Percentiles rank a stretch among this genome's conserved stretches.
Conservation (phyloP, 2,797 vertebrate species). For the Enteromius mattozi region DNA sequence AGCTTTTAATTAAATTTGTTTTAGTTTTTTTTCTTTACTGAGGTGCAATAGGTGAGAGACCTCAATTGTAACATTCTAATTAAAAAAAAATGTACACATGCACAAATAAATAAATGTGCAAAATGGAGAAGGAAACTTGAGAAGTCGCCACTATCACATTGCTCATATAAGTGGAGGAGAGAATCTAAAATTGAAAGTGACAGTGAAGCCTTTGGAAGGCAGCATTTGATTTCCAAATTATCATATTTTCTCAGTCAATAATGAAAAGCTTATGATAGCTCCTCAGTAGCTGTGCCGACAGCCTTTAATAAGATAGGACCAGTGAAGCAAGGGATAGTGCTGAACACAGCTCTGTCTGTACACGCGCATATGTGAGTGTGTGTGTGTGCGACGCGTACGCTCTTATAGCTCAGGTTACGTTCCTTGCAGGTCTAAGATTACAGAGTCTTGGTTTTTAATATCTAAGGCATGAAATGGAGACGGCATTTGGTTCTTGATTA, state of each 20-base stretch:
- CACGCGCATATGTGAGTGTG: slow-evolving; percentile 5
- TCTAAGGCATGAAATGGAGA: slow-evolving; percentile 53
- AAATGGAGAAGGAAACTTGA: slow-evolving; percentile 60
- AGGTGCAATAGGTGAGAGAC: slow-evolving; percentile 81
- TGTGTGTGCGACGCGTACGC: slow-evolving; percentile 19
- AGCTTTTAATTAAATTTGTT: slow-evolving; percentile 84
- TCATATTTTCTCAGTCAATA: slow-evolving; percentile 86
- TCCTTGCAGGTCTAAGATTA: slow-evolving; percentile 49
- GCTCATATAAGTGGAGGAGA: slow-evolving; percentile 76
- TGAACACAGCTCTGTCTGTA: slow-evolving; percentile 28
- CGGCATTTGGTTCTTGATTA: slow-evolving; percentile 50
- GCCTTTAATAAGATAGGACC: slow-evolving; percentile 83
- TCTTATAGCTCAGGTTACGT: slow-evolving; percentile 43
- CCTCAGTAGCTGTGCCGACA: slow-evolving; percentile 77
- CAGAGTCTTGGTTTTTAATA: slow-evolving; percentile 53
- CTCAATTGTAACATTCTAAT: slow-evolving; percentile 84
- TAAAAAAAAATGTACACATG: slow-evolving; percentile 70
- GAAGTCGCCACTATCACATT: slow-evolving; percentile 77
- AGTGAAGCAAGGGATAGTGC: slow-evolving; percentile 73
- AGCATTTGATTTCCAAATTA: slow-evolving; percentile 83
- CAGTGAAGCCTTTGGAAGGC: slow-evolving; percentile 79
- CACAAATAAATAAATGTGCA: slow-evolving; percentile 60
- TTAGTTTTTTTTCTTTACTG: slow-evolving; percentile 66
- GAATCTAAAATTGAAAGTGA: slow-evolving; percentile 81
- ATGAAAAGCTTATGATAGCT: slow-evolving; percentile 85